These are phyloP conservation scores for Forbesichthys agassizii DNA, from an alignment of 2,113 vertebrate genomes.

Conservation along the genomic window DNA sequence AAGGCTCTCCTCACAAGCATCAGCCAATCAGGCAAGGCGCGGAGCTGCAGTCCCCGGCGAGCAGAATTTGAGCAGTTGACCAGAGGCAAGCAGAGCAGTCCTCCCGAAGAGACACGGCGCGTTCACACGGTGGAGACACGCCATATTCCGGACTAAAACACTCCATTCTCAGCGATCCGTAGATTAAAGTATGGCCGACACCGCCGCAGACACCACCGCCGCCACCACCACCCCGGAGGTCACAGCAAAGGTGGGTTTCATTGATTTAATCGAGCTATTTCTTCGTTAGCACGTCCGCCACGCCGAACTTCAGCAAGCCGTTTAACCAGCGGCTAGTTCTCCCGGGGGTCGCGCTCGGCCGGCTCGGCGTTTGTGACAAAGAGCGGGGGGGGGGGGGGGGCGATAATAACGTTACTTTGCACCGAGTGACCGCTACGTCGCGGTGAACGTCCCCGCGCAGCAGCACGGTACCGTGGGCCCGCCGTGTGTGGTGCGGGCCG, in stretches of 20 bases:
- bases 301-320: no score
- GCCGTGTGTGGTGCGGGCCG: no score
- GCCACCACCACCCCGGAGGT: slow-evolving; percentile 71
- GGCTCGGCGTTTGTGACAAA: no score
- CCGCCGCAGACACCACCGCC: slow-evolving; percentile 76
- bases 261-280: slow-evolving; percentile 16
- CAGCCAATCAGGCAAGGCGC: slow-evolving; percentile 52
- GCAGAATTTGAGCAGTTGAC: slow-evolving; percentile 63
- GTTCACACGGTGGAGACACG: slow-evolving; percentile 41
- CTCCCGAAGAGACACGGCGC: slow-evolving; percentile 59
- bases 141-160: slow-evolving; percentile 7
- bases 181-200: slow-evolving; percentile 78
- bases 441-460: no score
- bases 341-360: no score
- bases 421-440: no score
- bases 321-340: no score
- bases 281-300: neutral
- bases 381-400: no score
- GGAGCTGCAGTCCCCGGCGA: slow-evolving; percentile 51
- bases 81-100: slow-evolving; percentile 74
- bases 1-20: neutral
- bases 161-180: slow-evolving; percentile 21
- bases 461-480: no score
- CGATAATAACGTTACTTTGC: no score
- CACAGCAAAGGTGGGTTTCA: slow-evolving; percentile 78